Conservation (phyloP, 2,888 invertebrate species). For the Pandemis cinnamomeana region DNA sequence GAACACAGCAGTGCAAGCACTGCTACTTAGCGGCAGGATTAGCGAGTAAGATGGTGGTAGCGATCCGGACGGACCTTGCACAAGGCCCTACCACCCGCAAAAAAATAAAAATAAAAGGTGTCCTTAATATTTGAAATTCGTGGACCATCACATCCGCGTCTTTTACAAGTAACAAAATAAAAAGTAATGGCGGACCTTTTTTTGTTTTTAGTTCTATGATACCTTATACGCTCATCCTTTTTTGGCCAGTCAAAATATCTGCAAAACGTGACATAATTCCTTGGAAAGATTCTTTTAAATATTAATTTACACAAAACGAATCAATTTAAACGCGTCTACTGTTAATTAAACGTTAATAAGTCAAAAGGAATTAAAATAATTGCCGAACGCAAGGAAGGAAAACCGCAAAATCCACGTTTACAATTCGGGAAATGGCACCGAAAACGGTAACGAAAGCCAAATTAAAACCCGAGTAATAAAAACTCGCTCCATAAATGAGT, state of each 20-base stretch:
- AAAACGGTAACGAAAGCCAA: not conserved
- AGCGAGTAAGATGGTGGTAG: too few species aligned
- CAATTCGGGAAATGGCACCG: not conserved
- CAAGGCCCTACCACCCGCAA: too few species aligned
- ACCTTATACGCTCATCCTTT: not conserved
- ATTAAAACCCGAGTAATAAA: slow-evolving; percentile 24
- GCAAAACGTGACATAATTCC: not conserved
- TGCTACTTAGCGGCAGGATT: too few species aligned
- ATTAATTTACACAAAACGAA: not conserved
- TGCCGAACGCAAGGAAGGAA: not conserved
- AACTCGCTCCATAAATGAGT: slow-evolving; percentile 18
- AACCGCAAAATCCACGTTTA: slow-evolving; percentile 5
- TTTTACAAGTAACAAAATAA: too few species aligned
- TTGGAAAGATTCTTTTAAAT: not conserved
- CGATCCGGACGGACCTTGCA: too few species aligned
- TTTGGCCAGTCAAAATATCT: not conserved
- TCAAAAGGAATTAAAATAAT: slow-evolving; percentile 6
- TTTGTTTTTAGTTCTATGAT: too few species aligned
- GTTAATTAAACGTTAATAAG: not conserved
- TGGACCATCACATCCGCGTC: too few species aligned
- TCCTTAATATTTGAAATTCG: too few species aligned
- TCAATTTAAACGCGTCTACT: slow-evolving; percentile 7
- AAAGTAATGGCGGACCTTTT: too few species aligned
- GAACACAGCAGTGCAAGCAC: too few species aligned
- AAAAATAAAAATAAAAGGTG: too few species aligned